phyloP scores from a whole-genome alignment of 2,888 invertebrate species.

The Crematogaster levior region DNA sequence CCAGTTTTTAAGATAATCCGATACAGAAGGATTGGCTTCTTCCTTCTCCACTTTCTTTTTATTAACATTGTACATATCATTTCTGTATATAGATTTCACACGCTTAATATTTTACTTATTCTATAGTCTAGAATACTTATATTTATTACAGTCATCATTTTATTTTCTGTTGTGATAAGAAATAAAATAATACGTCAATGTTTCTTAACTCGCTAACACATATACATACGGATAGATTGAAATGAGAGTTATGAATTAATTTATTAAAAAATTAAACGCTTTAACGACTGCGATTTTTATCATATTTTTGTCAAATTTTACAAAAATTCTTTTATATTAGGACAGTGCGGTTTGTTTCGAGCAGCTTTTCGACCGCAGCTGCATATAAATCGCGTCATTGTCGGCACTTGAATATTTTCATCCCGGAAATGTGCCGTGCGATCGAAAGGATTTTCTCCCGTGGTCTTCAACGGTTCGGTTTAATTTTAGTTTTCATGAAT shows the following conservation, averaged over 20 bases:
- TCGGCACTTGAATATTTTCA: conserved; percentile 49
- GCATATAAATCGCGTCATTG: conserved; percentile 54
- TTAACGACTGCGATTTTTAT: not conserved
- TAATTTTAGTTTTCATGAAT: conserved; percentile 64
- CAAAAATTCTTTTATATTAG: conserved; percentile 5
- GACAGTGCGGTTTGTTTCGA: conserved; percentile 11
- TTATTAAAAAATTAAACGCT: conserved; percentile 5
- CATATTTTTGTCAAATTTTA: conserved; percentile 1
- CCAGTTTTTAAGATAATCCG: conserved; percentile 48
- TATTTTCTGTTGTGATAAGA: not conserved
- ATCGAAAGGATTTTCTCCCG: conserved; percentile 52
- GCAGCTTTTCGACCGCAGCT: conserved; percentile 40
- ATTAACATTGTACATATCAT: conserved; percentile 9
- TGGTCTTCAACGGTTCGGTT: conserved; percentile 53
- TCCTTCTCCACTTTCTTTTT: not conserved
- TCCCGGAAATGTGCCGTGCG: conserved; percentile 34
- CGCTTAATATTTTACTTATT: not conserved
- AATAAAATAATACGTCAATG: not conserved
- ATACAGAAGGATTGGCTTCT: conserved; percentile 39
- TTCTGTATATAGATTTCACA: not conserved
- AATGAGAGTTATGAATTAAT: not conserved
- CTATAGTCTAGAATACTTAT: not conserved
- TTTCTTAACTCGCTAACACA: not conserved
- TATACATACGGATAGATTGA: not conserved
- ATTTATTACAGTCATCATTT: not conserved